These are phyloP conservation scores for Ceyx cyanopectus DNA, from an alignment of 2,113 vertebrate species.

Conservation along the genomic window DNA sequence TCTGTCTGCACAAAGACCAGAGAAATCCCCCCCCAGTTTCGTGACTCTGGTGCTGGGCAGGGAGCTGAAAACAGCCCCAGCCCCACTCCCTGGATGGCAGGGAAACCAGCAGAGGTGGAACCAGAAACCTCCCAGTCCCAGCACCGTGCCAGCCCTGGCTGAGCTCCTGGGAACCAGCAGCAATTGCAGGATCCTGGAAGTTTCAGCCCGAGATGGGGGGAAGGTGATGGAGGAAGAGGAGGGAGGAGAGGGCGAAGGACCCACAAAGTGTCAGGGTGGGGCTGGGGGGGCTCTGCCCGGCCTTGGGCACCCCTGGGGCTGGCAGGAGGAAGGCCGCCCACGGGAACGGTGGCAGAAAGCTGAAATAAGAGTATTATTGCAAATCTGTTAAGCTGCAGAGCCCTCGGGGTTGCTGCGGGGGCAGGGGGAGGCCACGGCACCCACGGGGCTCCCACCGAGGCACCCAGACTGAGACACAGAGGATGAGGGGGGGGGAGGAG, in stretches of 20 bases:
- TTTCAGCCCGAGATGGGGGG: accelerated
- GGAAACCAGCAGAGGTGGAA: accelerated
- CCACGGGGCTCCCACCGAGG: background rate
- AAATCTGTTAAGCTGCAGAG: background rate
- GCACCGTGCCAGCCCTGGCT: accelerated
- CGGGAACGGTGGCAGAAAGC: background rate
- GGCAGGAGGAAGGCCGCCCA: too few relatives aligned
- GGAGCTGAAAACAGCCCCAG: background rate
- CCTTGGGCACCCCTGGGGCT: too few relatives aligned
- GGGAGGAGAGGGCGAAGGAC: background rate
- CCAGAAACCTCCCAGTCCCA: background rate
- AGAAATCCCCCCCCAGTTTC: background rate
- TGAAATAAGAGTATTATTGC: background rate
- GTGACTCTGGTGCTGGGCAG: background rate
- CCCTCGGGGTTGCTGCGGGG: background rate
- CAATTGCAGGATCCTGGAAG: background rate
- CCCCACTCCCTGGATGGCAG: accelerated
- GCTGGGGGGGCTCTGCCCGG: background rate
- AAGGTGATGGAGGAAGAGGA: background rate
- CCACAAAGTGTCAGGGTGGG: accelerated
- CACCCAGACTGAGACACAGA: background rate
- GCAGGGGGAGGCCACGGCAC: background rate
- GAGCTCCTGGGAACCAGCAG: background rate
- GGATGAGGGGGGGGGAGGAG: background rate
- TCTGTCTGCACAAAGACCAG: background rate